Evolutionary conservation across 2,797 vertebrate genomes (phyloP), one percentile per base, ranked within the genome.

Genomic region (Scarus forsteni): DNA sequence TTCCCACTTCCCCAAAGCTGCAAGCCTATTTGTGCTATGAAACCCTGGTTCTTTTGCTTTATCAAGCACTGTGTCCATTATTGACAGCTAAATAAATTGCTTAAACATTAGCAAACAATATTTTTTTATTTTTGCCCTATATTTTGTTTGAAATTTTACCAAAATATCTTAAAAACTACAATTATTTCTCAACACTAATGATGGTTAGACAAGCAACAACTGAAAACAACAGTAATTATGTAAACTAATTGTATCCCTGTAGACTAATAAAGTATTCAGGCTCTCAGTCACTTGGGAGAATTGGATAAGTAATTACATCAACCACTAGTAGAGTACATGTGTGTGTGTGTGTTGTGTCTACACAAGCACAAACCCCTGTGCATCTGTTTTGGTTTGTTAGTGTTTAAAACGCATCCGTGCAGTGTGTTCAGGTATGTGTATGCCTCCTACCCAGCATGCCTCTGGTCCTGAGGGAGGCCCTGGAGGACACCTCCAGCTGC

Each of bases 401-500:
- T 51, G 44, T 78, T 66, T 19, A 51, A 55, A 62, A 40, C 64
- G 60, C 49, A 45, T 58, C 70, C 73, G 62, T 79, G 77, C 64
- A 38, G 49, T 19, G 58, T 70, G 58, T 50, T 48, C 59, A 66
- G 68, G 53, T 79, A 56, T 79, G 59, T 78, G 70, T 65, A 60
- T 63, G 35, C 59, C 60, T 79, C 61, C 72, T 49, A 62, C 59
- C 49, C 76, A 66, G 76, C 51, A 72, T 80, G 75, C 70, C 68
- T 75, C 50, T 57, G 45, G 61, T 86, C 86, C 67, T 80, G 51
- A 34, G 81, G 77, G 82, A 83, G 80, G 74, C 80, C 80, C 86
- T 83, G 50, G 77, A 77, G 83, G 90, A 86, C 67, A 45, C 72
- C 81, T 85, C 83, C 70, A 72, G 78, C 71, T 81, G 66, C 65